phyloP scores from a whole-genome alignment of 1,140 invertebrate genomes.

The Yoshiicerus persimilis region DNA sequence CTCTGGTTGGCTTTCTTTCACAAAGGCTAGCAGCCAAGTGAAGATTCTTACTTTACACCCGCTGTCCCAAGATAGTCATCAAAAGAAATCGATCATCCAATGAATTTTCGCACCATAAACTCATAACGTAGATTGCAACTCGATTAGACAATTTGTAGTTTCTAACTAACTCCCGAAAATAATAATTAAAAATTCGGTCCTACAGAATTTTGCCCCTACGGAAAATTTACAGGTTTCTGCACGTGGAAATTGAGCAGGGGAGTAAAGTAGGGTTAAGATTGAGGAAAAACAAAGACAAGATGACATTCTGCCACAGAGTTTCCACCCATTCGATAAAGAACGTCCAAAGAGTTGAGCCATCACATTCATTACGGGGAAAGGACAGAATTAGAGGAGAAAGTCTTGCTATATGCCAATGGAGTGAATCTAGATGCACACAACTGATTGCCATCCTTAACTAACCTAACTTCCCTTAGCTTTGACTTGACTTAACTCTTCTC shows the following conservation, averaged over 20 bases:
- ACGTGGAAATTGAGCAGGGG: background rate
- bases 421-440: background rate
- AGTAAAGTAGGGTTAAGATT: background rate
- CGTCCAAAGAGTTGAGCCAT: constrained; percentile 5
- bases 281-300: background rate
- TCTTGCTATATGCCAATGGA: background rate
- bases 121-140: background rate
- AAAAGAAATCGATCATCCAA: background rate
- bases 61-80: background rate
- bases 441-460: constrained; percentile 4
- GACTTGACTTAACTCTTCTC: background rate
- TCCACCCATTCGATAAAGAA: constrained; percentile 12
- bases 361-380: constrained; percentile 8
- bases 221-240: too few species aligned
- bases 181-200: too few species aligned
- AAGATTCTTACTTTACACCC: background rate
- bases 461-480: background rate
- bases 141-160: too few species aligned
- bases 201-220: too few species aligned
- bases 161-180: too few species aligned
- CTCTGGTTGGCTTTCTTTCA: background rate
- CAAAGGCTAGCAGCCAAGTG: background rate
- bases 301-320: too few species aligned
- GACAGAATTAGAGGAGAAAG: background rate
- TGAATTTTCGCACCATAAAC: background rate